Conservation (phyloP, 2,113 vertebrate genomes). For the Actenoides hombroni region DNA sequence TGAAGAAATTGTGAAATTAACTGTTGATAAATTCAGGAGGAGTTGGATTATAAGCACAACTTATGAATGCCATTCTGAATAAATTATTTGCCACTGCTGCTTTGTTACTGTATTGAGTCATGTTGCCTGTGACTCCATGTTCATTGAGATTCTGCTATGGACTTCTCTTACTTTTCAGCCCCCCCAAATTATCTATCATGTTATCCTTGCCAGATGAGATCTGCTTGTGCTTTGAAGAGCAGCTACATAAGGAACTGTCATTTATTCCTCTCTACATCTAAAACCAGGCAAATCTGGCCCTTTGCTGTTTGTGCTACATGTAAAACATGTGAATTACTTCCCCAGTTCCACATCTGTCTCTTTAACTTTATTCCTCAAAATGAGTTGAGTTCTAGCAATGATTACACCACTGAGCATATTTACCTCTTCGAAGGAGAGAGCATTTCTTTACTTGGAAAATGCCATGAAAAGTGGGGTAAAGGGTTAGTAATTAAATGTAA, state of each 20-base stretch:
- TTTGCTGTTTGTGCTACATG: neutral
- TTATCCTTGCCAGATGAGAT: neutral
- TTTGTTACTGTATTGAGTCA: neutral
- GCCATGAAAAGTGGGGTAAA: neutral
- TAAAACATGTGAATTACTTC: neutral
- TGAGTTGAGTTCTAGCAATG: neutral
- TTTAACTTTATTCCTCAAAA: neutral
- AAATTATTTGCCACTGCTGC: neutral
- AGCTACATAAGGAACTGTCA: neutral
- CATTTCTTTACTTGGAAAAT: neutral
- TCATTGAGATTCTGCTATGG: neutral
- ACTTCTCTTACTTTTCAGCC: neutral
- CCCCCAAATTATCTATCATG: neutral
- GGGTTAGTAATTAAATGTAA: constrained; percentile 7
- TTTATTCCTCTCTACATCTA: neutral
- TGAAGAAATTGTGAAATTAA: neutral
- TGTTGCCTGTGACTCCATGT: neutral
- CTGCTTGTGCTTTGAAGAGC: neutral
- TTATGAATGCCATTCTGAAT: neutral
- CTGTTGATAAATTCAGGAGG: neutral
- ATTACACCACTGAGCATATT: neutral
- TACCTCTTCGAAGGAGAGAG: neutral
- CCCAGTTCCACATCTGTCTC: neutral
- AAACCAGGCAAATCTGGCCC: neutral
- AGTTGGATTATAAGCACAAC: neutral